Evolutionary conservation across 2,888 invertebrate genomes (phyloP).

Genomic region (Acanthococcus lagerstroemiae): DNA sequence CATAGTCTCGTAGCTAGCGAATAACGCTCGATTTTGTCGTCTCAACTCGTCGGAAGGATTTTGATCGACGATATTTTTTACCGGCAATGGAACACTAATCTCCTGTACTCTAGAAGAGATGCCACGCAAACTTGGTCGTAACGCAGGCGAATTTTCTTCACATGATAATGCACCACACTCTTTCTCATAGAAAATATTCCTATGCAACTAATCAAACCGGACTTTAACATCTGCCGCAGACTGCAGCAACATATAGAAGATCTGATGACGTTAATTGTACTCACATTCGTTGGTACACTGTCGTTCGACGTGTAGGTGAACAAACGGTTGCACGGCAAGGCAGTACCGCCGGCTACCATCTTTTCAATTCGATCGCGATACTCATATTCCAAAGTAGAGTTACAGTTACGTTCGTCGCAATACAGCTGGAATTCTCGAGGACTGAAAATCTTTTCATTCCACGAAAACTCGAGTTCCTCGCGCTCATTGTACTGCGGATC

Average conservation of each 20-base stretch:
- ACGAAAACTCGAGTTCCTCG: constrained; percentile 21
- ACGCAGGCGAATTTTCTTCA: not conserved
- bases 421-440: constrained; percentile 10
- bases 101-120: not conserved
- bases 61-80: constrained; percentile 20
- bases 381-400: constrained; percentile 5
- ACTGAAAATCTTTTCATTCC: constrained; percentile 26
- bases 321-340: constrained; percentile 1
- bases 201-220: constrained; percentile 5
- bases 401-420: not conserved
- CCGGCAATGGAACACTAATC: not conserved
- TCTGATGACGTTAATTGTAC: not conserved
- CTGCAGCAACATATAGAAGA: not conserved
- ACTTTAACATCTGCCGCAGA: not conserved
- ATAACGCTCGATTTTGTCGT: constrained; percentile 26
- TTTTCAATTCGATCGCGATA: constrained; percentile 5
- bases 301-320: constrained; percentile 21
- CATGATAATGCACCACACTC: not conserved
- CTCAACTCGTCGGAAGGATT: constrained; percentile 25
- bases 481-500: constrained; percentile 26
- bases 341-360: not conserved
- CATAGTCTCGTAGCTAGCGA: constrained; percentile 21
- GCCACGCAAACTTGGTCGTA: too few relatives aligned
- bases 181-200: constrained; percentile 10
- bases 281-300: constrained; percentile 1